Percentiles rank a stretch among this genome's conserved stretches.
Evolutionary conservation across 2,113 vertebrate species (phyloP).

Genomic region (Carassius carassius): DNA sequence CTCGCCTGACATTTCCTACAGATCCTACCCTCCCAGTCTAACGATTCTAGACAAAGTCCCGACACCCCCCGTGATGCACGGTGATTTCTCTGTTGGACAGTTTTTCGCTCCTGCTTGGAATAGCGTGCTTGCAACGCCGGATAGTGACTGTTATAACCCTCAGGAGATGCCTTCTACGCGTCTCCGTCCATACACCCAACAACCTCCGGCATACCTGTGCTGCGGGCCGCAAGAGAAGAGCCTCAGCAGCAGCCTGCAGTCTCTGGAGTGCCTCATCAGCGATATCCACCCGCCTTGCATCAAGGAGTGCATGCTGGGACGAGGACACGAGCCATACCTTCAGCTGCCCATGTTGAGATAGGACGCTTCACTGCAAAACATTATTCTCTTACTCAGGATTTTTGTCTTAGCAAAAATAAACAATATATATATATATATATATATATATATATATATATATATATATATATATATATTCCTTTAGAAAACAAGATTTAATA

Average conservation of each 20-base stretch:
- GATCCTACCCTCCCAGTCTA: constrained; percentile 62
- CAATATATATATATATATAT: too few relatives aligned
- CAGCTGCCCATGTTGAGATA: constrained; percentile 95
- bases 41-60: constrained; percentile 54
- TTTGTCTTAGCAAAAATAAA: too few relatives aligned
- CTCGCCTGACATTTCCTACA: constrained; percentile 80
- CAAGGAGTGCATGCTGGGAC: constrained; percentile 97
- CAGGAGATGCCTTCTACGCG: constrained; percentile 79
- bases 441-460: too few relatives aligned
- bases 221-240: constrained; percentile 78
- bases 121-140: constrained; percentile 83
- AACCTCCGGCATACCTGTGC: constrained; percentile 54
- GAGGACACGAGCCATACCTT: constrained; percentile 80
- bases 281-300: constrained; percentile 97
- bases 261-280: constrained; percentile 97
- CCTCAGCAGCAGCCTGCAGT: constrained; percentile 96
- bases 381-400: too few relatives aligned
- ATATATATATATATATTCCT: too few relatives aligned
- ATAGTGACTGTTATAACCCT: constrained; percentile 87
- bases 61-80: constrained; percentile 24
- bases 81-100: constrained; percentile 59
- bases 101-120: constrained; percentile 85
- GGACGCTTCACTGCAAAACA: constrained; percentile 38
- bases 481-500: too few relatives aligned
- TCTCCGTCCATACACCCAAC: constrained; percentile 61